phyloP scores from a whole-genome alignment of 1,140 invertebrate species.

The Lasaia peninsularis region DNA sequence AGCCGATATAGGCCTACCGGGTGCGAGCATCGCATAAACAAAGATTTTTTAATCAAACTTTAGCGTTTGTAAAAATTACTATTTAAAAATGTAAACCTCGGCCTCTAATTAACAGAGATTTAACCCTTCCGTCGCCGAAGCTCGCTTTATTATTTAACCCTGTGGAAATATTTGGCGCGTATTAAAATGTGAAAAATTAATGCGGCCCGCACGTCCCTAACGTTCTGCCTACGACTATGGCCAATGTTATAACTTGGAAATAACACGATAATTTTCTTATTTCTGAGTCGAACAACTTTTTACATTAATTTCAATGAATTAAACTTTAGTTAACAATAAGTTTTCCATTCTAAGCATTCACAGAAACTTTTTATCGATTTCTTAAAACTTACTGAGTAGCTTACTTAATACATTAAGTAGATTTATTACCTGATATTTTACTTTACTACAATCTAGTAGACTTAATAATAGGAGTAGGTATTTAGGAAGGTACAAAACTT shows the following conservation, averaged over 20 bases:
- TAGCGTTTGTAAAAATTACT: slow-evolving; percentile 77
- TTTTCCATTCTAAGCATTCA: no score
- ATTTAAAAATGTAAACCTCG: slow-evolving; percentile 70
- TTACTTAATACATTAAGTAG: no score
- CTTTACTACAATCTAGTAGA: no score
- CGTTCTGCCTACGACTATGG: slow-evolving; percentile 2
- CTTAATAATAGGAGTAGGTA: no score
- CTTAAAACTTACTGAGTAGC: no score
- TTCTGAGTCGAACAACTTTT: neutral
- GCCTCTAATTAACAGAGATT: slow-evolving; percentile 75
- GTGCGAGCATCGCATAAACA: slow-evolving; percentile 43
- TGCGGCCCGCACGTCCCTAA: slow-evolving; percentile 27
- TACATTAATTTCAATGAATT: no score
- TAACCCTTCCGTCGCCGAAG: slow-evolving; percentile 74
- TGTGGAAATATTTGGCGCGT: slow-evolving; percentile 75
- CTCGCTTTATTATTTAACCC: slow-evolving; percentile 68
- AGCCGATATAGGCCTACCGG: slow-evolving; percentile 68
- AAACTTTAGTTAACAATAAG: no score
- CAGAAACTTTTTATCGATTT: no score
- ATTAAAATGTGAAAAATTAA: slow-evolving; percentile 76
- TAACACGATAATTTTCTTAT: neutral
- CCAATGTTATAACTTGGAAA: neutral
- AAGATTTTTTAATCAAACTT: slow-evolving; percentile 76
- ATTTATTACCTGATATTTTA: no score
- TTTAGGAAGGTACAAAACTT: neutral